phyloP scores from a whole-genome alignment of 1,140 invertebrate genomes.

The Dendroctonus valens region DNA sequence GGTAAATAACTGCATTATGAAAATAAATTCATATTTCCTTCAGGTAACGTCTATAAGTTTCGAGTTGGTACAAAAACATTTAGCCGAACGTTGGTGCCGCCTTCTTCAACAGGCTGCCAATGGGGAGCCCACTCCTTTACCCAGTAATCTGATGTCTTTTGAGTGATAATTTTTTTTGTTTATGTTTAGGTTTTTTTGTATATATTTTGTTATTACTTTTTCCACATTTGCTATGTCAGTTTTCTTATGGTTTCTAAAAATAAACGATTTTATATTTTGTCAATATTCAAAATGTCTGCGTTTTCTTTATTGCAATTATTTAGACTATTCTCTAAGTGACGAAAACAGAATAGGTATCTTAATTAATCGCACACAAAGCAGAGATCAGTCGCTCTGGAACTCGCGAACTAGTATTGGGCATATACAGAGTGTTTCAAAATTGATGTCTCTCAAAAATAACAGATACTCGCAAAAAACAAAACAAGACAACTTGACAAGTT shows the following conservation, averaged over 20 bases:
- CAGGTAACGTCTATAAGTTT: slow-evolving; percentile 87
- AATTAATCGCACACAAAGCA: no score
- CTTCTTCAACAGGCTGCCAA: slow-evolving; percentile 66
- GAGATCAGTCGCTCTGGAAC: no score
- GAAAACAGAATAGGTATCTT: no score
- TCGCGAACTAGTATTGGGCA: no score
- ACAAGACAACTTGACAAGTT: no score
- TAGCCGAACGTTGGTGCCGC: slow-evolving; percentile 74
- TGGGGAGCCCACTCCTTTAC: slow-evolving; percentile 62
- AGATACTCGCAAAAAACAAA: no score
- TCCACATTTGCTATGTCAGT: neutral
- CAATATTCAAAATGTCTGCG: neutral
- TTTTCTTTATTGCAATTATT: neutral
- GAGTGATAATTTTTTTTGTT: slow-evolving; percentile 54
- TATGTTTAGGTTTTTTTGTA: slow-evolving; percentile 11
- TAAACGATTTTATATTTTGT: neutral
- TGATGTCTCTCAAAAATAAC: no score
- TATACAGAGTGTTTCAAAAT: no score
- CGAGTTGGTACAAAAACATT: slow-evolving; percentile 67
- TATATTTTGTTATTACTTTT: slow-evolving; percentile 24
- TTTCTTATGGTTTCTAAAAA: neutral
- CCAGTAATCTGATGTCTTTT: slow-evolving; percentile 76
- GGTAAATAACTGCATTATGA: neutral
- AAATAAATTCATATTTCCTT: neutral
- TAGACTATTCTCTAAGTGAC: no score